Evolutionary conservation across 1,140 invertebrate species (phyloP).

Genomic region (Temnothorax nylanderi): DNA sequence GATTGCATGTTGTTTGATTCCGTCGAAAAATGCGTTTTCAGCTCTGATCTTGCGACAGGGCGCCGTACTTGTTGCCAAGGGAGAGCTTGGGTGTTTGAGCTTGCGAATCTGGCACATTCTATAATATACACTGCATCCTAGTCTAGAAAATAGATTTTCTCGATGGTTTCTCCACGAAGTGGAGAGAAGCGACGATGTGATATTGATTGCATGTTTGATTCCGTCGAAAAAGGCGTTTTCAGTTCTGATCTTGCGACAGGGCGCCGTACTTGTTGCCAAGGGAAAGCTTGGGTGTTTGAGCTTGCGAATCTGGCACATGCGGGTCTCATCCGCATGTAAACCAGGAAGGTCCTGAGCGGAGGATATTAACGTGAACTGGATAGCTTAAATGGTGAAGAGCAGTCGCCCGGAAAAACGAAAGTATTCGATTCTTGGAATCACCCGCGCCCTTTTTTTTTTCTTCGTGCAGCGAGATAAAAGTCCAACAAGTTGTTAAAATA

Average conservation of each 20-base stretch:
- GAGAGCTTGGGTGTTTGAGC: slow-evolving; percentile 81
- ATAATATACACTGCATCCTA: slow-evolving; percentile 21
- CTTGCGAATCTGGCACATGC: too few species aligned
- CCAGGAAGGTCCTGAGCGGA: too few species aligned
- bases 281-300: too few species aligned
- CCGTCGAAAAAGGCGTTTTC: too few species aligned
- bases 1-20: slow-evolving; percentile 78
- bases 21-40: slow-evolving; percentile 76
- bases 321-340: background rate
- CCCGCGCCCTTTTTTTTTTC: background rate
- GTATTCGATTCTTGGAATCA: background rate
- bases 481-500: background rate
- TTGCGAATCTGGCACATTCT: too few species aligned
- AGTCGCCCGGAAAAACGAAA: background rate
- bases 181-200: too few species aligned
- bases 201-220: too few species aligned
- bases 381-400: background rate
- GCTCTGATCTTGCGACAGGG: slow-evolving; percentile 86
- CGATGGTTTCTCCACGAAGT: too few species aligned
- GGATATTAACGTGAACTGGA: background rate
- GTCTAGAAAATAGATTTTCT: too few species aligned
- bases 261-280: too few species aligned
- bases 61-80: slow-evolving; percentile 87
- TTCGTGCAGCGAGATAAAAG: background rate
- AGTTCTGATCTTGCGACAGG: too few species aligned